Percentiles rank a stretch among this genome's conserved stretches.
These are phyloP conservation scores for Aphelinus atriplicis DNA, from an alignment of 1,140 invertebrate species.

Conservation along the genomic window DNA sequence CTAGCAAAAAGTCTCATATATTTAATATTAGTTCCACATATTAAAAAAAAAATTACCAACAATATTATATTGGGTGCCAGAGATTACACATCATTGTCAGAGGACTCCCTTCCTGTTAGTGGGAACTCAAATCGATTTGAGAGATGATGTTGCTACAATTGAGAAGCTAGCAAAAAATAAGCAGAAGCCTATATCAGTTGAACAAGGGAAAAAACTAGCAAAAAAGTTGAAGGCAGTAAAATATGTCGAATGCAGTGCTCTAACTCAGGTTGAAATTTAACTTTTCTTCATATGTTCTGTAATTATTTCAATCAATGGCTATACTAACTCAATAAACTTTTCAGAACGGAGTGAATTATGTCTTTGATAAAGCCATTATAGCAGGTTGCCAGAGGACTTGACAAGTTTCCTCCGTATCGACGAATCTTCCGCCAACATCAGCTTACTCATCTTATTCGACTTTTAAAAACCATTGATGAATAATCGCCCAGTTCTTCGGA, in stretches of 20 bases:
- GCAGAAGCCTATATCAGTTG: constrained; percentile 95
- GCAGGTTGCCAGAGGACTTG: constrained; percentile 72
- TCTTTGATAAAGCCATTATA: constrained; percentile 99
- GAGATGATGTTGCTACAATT: constrained; percentile 93
- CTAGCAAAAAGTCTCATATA: constrained; percentile 1
- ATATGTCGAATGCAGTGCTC: constrained; percentile 98
- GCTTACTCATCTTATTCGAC: too few species aligned
- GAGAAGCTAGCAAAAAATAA: constrained; percentile 99
- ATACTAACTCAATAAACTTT: constrained; percentile 19
- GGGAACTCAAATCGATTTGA: constrained; percentile 97
- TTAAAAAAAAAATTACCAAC: constrained; percentile 3
- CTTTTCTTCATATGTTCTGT: neutral
- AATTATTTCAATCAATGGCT: too few species aligned
- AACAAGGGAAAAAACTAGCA: constrained; percentile 96
- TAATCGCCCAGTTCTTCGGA: too few species aligned
- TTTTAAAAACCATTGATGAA: too few species aligned
- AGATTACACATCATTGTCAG: constrained; percentile 99
- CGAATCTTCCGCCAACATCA: too few species aligned
- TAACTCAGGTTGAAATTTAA: constrained; percentile 82
- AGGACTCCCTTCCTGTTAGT: constrained; percentile 97
- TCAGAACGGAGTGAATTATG: constrained; percentile 99
- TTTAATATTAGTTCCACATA: constrained; percentile 6
- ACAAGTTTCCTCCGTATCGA: too few species aligned
- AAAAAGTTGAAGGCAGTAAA: constrained; percentile 98
- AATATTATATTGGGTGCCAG: constrained; percentile 91